These are phyloP conservation scores for Nyctibius bracteatus DNA, from an alignment of 2,113 vertebrate genomes.

Conservation along the genomic window DNA sequence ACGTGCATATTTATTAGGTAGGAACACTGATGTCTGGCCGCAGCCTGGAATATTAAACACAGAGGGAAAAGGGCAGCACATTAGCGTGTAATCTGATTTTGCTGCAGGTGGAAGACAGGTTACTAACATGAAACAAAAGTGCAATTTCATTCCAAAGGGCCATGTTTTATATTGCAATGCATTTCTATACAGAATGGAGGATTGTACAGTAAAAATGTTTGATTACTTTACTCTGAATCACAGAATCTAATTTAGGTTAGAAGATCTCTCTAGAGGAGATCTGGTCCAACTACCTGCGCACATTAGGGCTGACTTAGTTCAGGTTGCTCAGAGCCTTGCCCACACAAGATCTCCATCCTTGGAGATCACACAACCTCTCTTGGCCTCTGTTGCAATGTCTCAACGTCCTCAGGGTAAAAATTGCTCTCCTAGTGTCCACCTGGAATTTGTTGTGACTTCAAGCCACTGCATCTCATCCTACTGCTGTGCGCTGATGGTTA, in stretches of 20 bases:
- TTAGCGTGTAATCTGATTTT: background rate
- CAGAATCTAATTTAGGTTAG: background rate
- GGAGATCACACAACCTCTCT: background rate
- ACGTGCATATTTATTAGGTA: constrained; percentile 86
- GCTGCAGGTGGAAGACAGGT: background rate
- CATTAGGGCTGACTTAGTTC: background rate
- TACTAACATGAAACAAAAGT: background rate
- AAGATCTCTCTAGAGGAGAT: background rate
- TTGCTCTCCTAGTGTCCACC: background rate
- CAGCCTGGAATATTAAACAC: constrained; percentile 72
- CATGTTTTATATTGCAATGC: background rate
- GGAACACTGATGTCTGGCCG: constrained; percentile 84
- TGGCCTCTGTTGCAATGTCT: background rate
- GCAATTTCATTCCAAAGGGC: background rate
- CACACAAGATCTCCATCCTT: background rate
- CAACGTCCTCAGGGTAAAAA: background rate
- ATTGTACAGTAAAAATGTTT: background rate
- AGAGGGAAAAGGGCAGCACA: background rate
- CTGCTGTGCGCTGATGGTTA: background rate
- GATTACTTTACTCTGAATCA: background rate
- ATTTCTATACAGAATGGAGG: background rate
- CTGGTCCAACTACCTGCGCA: background rate
- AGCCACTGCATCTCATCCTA: background rate
- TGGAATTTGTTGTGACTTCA: background rate
- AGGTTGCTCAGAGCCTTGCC: background rate